Evolutionary conservation across 2,113 vertebrate genomes (phyloP).

Genomic region (Tachysurus vachellii): DNA sequence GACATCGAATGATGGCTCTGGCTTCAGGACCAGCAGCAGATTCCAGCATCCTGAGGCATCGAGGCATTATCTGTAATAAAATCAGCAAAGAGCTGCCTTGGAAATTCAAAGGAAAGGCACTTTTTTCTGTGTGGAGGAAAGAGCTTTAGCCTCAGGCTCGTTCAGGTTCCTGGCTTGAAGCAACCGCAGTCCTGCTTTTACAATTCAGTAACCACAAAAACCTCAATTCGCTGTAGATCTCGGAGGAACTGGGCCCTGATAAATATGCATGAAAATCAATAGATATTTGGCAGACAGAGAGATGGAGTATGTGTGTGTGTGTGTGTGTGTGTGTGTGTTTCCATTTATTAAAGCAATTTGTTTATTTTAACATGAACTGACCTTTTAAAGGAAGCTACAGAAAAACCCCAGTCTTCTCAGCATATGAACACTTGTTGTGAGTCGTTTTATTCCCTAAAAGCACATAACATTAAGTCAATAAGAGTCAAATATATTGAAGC

Average conservation of each 20-base stretch:
- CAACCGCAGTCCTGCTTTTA: neutral
- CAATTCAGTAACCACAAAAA: conserved; percentile 46
- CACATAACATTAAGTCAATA: conserved; percentile 21
- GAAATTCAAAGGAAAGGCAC: conserved; percentile 3
- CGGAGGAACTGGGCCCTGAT: conserved; percentile 57
- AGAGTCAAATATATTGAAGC: neutral
- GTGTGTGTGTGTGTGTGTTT: conserved; percentile 71
- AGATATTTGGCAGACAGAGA: conserved; percentile 65
- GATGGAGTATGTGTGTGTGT: conserved; percentile 66
- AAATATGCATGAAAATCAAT: conserved; percentile 76
- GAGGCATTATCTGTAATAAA: neutral
- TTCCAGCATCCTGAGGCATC: neutral
- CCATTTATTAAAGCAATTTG: conserved; percentile 71
- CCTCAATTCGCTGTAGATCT: conserved; percentile 63
- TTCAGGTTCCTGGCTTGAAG: conserved; percentile 54
- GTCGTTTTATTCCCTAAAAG: conserved; percentile 12
- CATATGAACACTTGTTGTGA: conserved; percentile 66
- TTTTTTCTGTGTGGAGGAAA: neutral
- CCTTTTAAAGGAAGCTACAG: conserved; percentile 31
- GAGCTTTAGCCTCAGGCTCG: conserved; percentile 14
- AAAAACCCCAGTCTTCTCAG: conserved; percentile 63
- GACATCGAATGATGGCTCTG: neutral
- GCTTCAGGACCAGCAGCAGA: neutral
- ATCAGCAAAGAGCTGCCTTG: neutral
- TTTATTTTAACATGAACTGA: conserved; percentile 58